These are phyloP conservation scores for Phengaris alcon DNA, from an alignment of 2,888 invertebrate genomes.

Conservation along the genomic window DNA sequence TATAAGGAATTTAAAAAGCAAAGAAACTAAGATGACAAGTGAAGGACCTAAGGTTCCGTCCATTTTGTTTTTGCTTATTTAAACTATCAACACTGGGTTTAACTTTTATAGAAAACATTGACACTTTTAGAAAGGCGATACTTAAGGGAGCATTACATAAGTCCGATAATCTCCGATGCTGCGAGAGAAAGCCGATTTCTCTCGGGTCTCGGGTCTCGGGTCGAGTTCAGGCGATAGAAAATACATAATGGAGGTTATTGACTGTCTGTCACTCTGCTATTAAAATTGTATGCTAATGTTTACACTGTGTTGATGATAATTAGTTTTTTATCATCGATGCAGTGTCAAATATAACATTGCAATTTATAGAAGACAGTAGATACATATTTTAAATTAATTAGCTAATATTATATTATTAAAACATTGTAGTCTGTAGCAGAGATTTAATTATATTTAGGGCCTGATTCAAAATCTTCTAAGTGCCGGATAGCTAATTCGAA, in stretches of 20 bases:
- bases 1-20: too few relatives aligned
- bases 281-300: constrained; percentile 18
- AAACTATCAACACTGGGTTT: not conserved
- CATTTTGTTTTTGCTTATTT: not conserved
- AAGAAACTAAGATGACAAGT: too few relatives aligned
- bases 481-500: too few relatives aligned
- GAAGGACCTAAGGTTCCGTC: not conserved
- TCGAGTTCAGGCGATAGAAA: constrained; percentile 28
- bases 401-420: too few relatives aligned
- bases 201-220: constrained; percentile 46
- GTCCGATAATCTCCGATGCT: constrained; percentile 35
- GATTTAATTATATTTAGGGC: too few relatives aligned
- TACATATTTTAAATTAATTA: too few relatives aligned
- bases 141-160: constrained; percentile 30
- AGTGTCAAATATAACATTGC: too few relatives aligned
- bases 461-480: too few relatives aligned
- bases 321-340: too few relatives aligned
- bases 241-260: constrained; percentile 18
- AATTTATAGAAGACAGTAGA: too few relatives aligned
- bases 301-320: too few relatives aligned
- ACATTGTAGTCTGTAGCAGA: too few relatives aligned
- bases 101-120: not conserved
- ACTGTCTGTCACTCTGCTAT: constrained; percentile 24
- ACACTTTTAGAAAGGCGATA: constrained; percentile 8
- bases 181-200: constrained; percentile 61